A percentile compares a stretch with the other conserved stretches of the same genome.
Evolutionary conservation across 2,888 invertebrate species (phyloP).

Genomic region (Pammene fasciana): DNA sequence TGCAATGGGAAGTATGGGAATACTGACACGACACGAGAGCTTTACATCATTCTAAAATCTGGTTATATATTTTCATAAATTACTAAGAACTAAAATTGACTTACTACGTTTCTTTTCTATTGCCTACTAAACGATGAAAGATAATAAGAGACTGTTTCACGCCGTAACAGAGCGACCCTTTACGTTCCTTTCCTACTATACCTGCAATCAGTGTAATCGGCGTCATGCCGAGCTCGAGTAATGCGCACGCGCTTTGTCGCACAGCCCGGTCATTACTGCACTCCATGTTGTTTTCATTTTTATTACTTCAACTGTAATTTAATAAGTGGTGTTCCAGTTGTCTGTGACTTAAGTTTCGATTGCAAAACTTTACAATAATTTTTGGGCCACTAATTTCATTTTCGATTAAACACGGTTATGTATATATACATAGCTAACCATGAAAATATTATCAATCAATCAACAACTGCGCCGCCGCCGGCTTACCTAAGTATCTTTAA

Average conservation of each 20-base stretch:
- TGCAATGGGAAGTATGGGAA: neutral
- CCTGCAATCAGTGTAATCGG: neutral
- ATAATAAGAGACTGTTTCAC: neutral
- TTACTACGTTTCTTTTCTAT: neutral
- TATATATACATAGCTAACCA: slow-evolving; percentile 36
- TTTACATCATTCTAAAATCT: too few species aligned
- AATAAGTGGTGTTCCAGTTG: slow-evolving; percentile 25
- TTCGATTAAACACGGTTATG: neutral
- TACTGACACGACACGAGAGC: too few species aligned
- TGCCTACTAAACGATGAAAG: neutral
- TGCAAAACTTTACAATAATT: slow-evolving; percentile 54
- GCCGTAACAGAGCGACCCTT: neutral
- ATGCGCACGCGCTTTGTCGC: slow-evolving; percentile 19
- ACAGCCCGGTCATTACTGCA: slow-evolving; percentile 9
- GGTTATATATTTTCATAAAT: too few species aligned
- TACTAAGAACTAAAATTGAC: too few species aligned
- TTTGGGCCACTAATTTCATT: slow-evolving; percentile 53
- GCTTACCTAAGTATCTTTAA: too few species aligned
- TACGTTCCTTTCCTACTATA: neutral
- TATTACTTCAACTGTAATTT: slow-evolving; percentile 16
- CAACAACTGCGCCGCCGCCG: slow-evolving; percentile 11
- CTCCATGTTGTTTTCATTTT: slow-evolving; percentile 22
- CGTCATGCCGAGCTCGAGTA: slow-evolving; percentile 1
- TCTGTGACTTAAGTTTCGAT: slow-evolving; percentile 45
- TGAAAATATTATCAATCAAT: slow-evolving; percentile 50